Base-by-base conservation (phyloP, 2,888 invertebrate species). In the Synergus japonicus region DNA sequence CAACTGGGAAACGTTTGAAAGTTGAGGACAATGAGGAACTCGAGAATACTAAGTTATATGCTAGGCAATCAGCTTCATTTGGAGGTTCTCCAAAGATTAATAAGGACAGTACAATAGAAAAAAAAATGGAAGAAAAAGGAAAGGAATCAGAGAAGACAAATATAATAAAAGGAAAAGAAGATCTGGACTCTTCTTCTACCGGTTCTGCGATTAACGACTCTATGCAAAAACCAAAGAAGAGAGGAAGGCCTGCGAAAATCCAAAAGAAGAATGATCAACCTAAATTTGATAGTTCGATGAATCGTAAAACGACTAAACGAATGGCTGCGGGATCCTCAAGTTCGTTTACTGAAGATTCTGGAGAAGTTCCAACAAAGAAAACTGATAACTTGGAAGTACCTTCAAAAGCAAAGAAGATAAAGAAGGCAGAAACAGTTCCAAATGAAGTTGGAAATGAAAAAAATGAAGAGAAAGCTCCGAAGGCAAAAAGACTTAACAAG, bases 321-420 rank as follows among this genome's bases (percentile, higher is more conserved):
- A 41, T 4, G 13, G 46, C 49, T 54, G 10, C 3, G 15, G 49
- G 15, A 49, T 49, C 49, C 4, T 49, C 49, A 9, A 49, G 8
- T 58, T 60, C 46, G 3, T 82, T 85, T 49, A 81, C 81, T 2
- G 82, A 83, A 37, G 80, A 76, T 12, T 64, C 63, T 4, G 64
- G 13, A 65, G 37, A 29, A 9, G n/a, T 73, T 66, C 22, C 76
- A 43, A 67, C 10, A 64, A 37, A 43, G 46, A 41, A 12, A n/a
- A 4, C 1, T 8, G 13, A 65, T 44, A 78, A 76, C 64, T 43
- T 79, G 69, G 15, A 41, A 69, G 13, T 49, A 66, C 22, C 10
- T 18, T 1, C 58, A 29, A 46, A 44, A 46, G 29, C n/a, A 15
- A 49, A 41, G 46, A 60, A 29, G 18, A 44, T 15, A 10, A n/a